Conservation (phyloP, 2,888 invertebrate species). For the Himalopsyche tibetana region DNA sequence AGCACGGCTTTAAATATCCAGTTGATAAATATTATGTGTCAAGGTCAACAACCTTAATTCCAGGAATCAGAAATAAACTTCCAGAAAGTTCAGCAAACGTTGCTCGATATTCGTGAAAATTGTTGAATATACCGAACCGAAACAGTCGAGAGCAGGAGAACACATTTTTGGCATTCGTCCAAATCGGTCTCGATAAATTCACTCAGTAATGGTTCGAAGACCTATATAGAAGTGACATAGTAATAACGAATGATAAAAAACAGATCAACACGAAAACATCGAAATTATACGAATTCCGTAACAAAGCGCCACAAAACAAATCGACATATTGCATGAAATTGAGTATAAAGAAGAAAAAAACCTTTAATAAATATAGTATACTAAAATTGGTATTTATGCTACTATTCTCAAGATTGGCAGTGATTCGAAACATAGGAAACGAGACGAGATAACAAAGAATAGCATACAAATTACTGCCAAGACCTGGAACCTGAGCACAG, state of each 20-base stretch:
- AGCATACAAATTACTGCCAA: too few relatives aligned
- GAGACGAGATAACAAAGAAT: too few relatives aligned
- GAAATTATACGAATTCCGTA: background rate
- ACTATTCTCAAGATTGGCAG: too few relatives aligned
- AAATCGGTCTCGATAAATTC: conserved; percentile 38
- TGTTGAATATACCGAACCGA: conserved; percentile 23
- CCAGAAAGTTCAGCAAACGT: conserved; percentile 4
- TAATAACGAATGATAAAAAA: conserved; percentile 19
- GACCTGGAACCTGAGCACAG: too few relatives aligned
- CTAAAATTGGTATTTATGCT: too few relatives aligned
- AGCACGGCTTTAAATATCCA: background rate
- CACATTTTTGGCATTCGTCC: background rate
- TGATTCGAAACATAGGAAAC: too few relatives aligned
- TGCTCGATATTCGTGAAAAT: conserved; percentile 2
- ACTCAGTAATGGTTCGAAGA: conserved; percentile 17
- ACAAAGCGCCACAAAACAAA: background rate
- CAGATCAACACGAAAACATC: background rate
- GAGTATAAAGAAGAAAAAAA: too few relatives aligned
- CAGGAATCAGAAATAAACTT: background rate
- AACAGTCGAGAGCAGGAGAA: background rate
- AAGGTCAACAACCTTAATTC: conserved; percentile 42
- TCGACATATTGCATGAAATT: too few relatives aligned
- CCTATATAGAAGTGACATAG: conserved; percentile 28
- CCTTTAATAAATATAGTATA: too few relatives aligned
- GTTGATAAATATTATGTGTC: background rate